These are phyloP conservation scores for Rhaphigaster nebulosa DNA, from an alignment of 2,888 invertebrate species.

Conservation along the genomic window DNA sequence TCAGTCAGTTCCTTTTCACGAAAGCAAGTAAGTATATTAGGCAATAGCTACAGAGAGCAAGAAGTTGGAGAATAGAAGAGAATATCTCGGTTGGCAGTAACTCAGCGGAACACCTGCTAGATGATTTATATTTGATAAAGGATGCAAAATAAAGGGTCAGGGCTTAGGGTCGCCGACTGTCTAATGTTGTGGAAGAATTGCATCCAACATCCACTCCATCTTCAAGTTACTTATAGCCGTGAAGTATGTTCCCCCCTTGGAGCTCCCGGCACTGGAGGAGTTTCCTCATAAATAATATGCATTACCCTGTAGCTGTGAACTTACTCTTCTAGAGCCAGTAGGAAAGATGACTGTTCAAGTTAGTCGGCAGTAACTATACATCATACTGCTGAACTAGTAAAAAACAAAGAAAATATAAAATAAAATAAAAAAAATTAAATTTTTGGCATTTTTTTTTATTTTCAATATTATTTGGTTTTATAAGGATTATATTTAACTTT, in stretches of 20 bases:
- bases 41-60: neutral
- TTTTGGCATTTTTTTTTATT: no score
- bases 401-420: no score
- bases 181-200: slow-evolving; percentile 46
- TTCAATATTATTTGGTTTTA: no score
- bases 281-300: slow-evolving; percentile 21
- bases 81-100: neutral
- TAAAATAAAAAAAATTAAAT: no score
- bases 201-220: slow-evolving; percentile 1
- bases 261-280: neutral
- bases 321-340: neutral
- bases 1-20: neutral
- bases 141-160: slow-evolving; percentile 44
- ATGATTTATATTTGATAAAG: slow-evolving; percentile 45
- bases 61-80: neutral
- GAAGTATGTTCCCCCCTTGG: neutral
- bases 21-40: neutral
- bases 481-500: no score
- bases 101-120: neutral
- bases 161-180: neutral
- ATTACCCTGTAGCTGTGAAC: slow-evolving; percentile 21
- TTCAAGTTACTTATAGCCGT: neutral
- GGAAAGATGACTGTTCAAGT: slow-evolving; percentile 9
- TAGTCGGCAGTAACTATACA: neutral
- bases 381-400: neutral